Percentiles rank a stretch among this genome's conserved stretches.
Conservation (phyloP, 1,140 invertebrate genomes). For the Nixonia krombeini region DNA sequence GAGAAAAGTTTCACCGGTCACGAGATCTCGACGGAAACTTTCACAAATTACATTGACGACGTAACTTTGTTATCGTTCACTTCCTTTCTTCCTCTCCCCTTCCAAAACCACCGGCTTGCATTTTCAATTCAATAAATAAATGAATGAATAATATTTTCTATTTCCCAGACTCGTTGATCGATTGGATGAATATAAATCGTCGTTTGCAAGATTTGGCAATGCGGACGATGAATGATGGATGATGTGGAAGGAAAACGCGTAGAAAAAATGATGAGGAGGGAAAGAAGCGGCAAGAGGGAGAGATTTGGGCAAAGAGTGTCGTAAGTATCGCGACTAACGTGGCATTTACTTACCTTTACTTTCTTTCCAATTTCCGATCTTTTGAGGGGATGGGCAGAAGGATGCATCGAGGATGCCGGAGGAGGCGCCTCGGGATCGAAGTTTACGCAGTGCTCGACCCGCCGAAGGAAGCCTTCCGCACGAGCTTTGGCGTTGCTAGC, state of each 20-base stretch:
- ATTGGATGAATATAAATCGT: too few species aligned
- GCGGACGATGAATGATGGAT: too few species aligned
- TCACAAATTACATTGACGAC: conserved; percentile 52
- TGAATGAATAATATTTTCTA: too few species aligned
- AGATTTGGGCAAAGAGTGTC: too few species aligned
- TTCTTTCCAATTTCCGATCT: conserved; percentile 73
- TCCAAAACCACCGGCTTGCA: too few species aligned
- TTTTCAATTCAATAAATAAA: too few species aligned
- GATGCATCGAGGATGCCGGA: conserved; percentile 51
- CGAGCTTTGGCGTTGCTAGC: conserved; percentile 39
- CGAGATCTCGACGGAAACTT: conserved; percentile 31
- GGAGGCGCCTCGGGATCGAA: conserved; percentile 65
- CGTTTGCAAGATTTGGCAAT: too few species aligned
- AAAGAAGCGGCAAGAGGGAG: too few species aligned
- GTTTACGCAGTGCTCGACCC: conserved; percentile 56
- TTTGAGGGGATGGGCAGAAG: conserved; percentile 60
- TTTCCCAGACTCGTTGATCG: too few species aligned
- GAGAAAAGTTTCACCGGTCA: conserved; percentile 23
- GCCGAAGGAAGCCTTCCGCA: conserved; percentile 55
- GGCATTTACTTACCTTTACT: conserved; percentile 70
- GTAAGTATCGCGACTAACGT: conserved; percentile 5
- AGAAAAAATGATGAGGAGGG: too few species aligned
- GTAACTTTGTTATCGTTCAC: conserved; percentile 45
- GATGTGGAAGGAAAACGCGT: too few species aligned
- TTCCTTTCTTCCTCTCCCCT: too few species aligned